A percentile compares a stretch with the other conserved stretches of the same genome.
Evolutionary conservation across 1,140 invertebrate species (phyloP).

Genomic region (Anadara kagoshimensis): DNA sequence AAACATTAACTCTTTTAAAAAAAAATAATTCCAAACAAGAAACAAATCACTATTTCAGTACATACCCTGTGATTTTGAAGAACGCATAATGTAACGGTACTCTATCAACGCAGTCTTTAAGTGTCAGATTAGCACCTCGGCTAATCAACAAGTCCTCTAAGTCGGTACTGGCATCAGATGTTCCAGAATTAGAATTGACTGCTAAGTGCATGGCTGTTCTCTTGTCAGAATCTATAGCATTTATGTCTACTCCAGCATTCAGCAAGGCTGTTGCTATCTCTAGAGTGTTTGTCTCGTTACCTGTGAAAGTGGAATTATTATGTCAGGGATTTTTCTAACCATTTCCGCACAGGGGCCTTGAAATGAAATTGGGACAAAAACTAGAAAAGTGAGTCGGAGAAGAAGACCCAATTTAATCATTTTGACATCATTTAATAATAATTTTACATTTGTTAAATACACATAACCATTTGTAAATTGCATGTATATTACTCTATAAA

Average conservation of each 20-base stretch:
- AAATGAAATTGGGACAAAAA: background rate
- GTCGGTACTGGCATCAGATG: slow-evolving; percentile 65
- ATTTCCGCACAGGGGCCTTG: no score
- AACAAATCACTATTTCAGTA: background rate
- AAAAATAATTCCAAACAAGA: no score
- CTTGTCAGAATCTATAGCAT: slow-evolving; percentile 50
- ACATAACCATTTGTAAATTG: no score
- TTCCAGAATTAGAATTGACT: slow-evolving; percentile 69
- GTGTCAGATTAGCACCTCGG: slow-evolving; percentile 58
- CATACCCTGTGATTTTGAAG: slow-evolving; percentile 60
- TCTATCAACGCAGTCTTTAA: slow-evolving; percentile 50
- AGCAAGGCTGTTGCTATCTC: slow-evolving; percentile 56
- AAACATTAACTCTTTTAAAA: no score
- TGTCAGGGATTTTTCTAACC: no score
- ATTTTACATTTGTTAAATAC: no score
- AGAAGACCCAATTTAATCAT: no score
- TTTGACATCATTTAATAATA: no score
- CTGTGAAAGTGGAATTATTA: slow-evolving; percentile 30
- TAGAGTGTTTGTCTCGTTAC: slow-evolving; percentile 48
- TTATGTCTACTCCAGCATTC: slow-evolving; percentile 56
- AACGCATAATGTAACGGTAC: slow-evolving; percentile 75
- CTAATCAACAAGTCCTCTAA: slow-evolving; percentile 67
- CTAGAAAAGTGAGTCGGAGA: no score
- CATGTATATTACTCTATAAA: no score
- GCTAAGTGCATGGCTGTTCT: slow-evolving; percentile 67